Conservation (phyloP, 2,113 vertebrate species). For the Phrynosoma blainvillii region DNA sequence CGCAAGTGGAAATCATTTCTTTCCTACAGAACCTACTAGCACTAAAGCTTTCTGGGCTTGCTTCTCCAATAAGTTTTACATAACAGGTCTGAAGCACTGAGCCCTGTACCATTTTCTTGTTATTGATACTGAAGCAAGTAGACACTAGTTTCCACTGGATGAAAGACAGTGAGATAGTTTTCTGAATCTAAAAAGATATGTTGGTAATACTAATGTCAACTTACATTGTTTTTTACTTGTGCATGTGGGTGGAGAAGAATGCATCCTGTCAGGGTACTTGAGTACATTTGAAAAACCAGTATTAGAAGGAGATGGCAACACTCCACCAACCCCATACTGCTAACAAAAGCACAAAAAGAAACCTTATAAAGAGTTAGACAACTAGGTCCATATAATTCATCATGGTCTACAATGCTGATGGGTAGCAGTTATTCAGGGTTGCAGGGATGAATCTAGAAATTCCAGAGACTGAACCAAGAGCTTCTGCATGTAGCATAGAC, state of each 20-base stretch:
- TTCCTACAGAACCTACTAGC: too few species aligned
- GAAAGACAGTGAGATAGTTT: neutral
- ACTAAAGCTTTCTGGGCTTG: too few species aligned
- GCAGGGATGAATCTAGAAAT: too few species aligned
- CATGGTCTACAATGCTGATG: neutral
- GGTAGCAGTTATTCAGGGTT: neutral
- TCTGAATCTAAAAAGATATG: conserved; percentile 11
- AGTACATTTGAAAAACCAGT: too few species aligned
- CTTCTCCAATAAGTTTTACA: too few species aligned
- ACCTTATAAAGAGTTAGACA: neutral
- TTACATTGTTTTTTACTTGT: neutral
- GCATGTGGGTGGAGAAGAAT: neutral
- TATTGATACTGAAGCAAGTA: neutral
- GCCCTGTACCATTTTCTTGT: neutral
- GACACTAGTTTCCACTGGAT: neutral
- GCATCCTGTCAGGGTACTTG: neutral
- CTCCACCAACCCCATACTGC: too few species aligned
- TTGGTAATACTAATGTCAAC: neutral
- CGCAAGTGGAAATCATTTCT: too few species aligned
- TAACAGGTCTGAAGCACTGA: neutral
- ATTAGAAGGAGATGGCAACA: neutral
- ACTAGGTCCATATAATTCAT: neutral
- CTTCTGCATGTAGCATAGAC: too few species aligned
- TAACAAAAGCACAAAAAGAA: too few species aligned
- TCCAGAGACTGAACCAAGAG: too few species aligned